Conservation (phyloP, 2,797 vertebrate genomes). For the Neoniphon sammara region DNA sequence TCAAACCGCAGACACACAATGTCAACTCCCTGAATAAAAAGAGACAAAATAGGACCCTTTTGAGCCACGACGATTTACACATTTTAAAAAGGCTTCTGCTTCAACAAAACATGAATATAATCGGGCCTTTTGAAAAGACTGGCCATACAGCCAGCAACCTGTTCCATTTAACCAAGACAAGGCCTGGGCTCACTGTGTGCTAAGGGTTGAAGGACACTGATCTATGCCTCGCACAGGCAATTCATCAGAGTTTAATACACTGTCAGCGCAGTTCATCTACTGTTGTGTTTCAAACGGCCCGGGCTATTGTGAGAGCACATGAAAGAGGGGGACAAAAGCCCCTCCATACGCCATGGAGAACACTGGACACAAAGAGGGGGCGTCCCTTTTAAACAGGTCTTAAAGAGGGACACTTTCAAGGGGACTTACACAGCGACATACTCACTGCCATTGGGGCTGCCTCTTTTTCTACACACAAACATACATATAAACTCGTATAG, state of each 20-base stretch:
- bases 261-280: conserved; percentile 88
- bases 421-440: conserved; percentile 82
- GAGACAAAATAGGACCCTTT: conserved; percentile 68
- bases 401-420: conserved; percentile 84
- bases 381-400: conserved; percentile 87
- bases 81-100: conserved; percentile 84
- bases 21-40: conserved; percentile 72
- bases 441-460: conserved; percentile 74
- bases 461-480: conserved; percentile 81
- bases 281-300: conserved; percentile 85
- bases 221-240: conserved; percentile 85
- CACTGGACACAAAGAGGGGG: conserved; percentile 86
- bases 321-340: conserved; percentile 85
- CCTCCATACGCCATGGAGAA: conserved; percentile 84
- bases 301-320: conserved; percentile 83
- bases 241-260: conserved; percentile 90
- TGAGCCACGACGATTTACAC: conserved; percentile 82
- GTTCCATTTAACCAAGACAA: conserved; percentile 83
- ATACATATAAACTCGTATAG: conserved; percentile 79
- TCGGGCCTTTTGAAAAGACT: conserved; percentile 79
- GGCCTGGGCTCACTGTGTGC: conserved; percentile 79
- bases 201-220: conserved; percentile 86
- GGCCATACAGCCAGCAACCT: conserved; percentile 75
- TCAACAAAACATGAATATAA: conserved; percentile 87
- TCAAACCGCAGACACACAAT: conserved; percentile 69